Evolutionary conservation across 1,140 invertebrate genomes (phyloP).

Genomic region (Coptotermes formosanus): DNA sequence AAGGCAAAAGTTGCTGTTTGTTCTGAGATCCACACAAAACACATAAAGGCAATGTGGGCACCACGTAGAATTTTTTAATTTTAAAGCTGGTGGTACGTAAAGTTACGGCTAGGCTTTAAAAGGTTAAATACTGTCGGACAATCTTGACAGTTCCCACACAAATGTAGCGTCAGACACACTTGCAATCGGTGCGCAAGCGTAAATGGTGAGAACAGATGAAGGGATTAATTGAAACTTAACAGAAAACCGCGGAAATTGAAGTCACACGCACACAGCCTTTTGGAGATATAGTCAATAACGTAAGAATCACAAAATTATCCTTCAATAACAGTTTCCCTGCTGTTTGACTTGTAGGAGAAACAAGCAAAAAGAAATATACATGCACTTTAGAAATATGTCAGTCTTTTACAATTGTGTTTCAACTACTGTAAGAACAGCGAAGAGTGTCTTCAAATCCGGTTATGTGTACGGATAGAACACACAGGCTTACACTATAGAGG

Average conservation of each 20-base stretch:
- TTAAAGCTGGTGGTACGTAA: no score
- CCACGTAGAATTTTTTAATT: no score
- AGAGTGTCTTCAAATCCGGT: not conserved
- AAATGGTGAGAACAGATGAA: not conserved
- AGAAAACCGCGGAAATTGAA: not conserved
- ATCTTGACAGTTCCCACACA: not conserved
- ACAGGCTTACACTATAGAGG: not conserved
- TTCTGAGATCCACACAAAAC: no score
- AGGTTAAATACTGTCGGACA: not conserved
- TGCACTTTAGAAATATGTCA: no score
- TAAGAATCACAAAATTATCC: not conserved
- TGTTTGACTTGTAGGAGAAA: no score
- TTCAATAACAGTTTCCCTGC: not conserved
- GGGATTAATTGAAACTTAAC: not conserved
- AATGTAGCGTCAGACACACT: not conserved
- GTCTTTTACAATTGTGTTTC: not conserved
- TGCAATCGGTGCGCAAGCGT: not conserved
- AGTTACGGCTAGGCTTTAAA: no score
- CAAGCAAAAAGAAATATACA: no score
- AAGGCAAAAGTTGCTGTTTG: no score
- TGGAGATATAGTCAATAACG: not conserved
- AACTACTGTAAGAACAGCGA: not conserved
- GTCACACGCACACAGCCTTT: not conserved
- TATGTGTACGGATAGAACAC: not conserved
- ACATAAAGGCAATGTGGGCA: no score